Percentiles rank a stretch among this genome's conserved stretches.
Conservation (phyloP, 2,888 invertebrate species). For the Psococerastis gibbosa region DNA sequence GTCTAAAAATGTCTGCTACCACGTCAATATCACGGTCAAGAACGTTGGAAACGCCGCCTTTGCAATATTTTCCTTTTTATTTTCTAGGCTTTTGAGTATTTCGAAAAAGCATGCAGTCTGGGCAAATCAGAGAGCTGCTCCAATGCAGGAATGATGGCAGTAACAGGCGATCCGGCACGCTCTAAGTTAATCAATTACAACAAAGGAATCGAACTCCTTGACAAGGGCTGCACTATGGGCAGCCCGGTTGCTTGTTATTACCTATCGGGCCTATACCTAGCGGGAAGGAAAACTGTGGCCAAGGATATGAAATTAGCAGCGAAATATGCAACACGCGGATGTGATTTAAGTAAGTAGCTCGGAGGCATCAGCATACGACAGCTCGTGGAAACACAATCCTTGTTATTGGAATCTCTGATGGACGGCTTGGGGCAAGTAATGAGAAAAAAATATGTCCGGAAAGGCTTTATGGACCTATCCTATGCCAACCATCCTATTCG, state of each 20-base stretch:
- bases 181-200: slow-evolving; percentile 12
- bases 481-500: no score
- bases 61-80: slow-evolving; percentile 8
- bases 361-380: slow-evolving; percentile 26
- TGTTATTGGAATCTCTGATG: no score
- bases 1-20: no score
- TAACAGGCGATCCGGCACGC: slow-evolving; percentile 21
- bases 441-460: no score
- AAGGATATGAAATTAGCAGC: slow-evolving; percentile 63
- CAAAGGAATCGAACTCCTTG: slow-evolving; percentile 30
- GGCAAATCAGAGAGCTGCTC: slow-evolving; percentile 54
- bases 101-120: slow-evolving; percentile 57
- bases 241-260: slow-evolving; percentile 60
- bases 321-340: slow-evolving; percentile 54
- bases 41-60: no score
- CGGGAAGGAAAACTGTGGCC: slow-evolving; percentile 32
- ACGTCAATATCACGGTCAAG: no score
- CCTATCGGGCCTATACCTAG: slow-evolving; percentile 58
- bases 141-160: slow-evolving; percentile 50
- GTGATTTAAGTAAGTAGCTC: slow-evolving; percentile 34
- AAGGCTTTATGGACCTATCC: no score
- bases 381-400: no score
- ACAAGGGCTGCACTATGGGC: slow-evolving; percentile 31
- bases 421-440: no score
- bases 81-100: slow-evolving; percentile 41